Evolutionary conservation across 2,113 vertebrate genomes (phyloP).

Genomic region (Clarias batrachus): DNA sequence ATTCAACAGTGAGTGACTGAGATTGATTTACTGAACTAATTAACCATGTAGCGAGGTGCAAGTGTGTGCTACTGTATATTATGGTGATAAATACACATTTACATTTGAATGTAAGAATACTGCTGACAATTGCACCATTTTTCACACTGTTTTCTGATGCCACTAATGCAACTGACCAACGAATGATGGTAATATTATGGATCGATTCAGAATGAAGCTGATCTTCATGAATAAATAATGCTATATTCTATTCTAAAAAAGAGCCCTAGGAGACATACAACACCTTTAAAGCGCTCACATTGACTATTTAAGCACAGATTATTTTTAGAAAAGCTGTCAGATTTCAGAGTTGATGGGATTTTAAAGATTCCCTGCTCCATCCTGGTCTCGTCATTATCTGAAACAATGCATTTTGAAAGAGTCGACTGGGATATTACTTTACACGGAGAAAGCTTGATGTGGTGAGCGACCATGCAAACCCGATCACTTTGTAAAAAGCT

Average conservation of each 20-base stretch:
- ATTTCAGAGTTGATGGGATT: conserved; percentile 41
- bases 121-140: conserved; percentile 28
- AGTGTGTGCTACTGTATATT: conserved; percentile 11
- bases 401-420: conserved; percentile 54
- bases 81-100: conserved; percentile 25
- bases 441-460: conserved; percentile 45
- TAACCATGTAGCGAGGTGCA: conserved; percentile 33
- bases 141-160: neutral
- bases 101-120: neutral
- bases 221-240: conserved; percentile 41
- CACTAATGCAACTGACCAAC: neutral
- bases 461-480: conserved; percentile 21
- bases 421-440: conserved; percentile 57
- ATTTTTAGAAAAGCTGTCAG: conserved; percentile 51
- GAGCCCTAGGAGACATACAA: conserved; percentile 41
- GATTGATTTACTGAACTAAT: conserved; percentile 39
- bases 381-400: conserved; percentile 46
- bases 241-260: conserved; percentile 18
- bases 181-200: neutral
- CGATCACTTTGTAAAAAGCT: conserved; percentile 43
- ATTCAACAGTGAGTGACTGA: conserved; percentile 40
- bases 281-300: conserved; percentile 21
- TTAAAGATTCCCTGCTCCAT: conserved; percentile 39
- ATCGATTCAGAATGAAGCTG: conserved; percentile 16
- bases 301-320: conserved; percentile 30